Evolutionary conservation across 2,113 vertebrate species (phyloP).

Genomic region (Tympanuchus pallidicinctus): DNA sequence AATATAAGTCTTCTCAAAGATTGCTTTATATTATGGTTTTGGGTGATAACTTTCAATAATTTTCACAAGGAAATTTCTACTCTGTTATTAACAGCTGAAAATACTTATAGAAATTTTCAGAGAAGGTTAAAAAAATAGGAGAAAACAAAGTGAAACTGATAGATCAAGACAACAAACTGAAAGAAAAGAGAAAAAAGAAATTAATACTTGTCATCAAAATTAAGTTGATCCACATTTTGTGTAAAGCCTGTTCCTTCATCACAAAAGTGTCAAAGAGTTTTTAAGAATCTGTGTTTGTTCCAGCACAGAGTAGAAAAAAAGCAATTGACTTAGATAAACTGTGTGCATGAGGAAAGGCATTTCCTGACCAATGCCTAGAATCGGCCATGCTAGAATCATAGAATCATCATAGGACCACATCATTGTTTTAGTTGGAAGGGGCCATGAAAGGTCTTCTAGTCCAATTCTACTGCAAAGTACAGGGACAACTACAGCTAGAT

Average conservation of each 20-base stretch:
- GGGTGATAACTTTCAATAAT: background rate
- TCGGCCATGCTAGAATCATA: background rate
- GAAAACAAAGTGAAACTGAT: background rate
- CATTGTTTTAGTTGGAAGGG: background rate
- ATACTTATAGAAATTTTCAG: background rate
- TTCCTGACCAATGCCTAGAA: background rate
- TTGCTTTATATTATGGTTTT: background rate
- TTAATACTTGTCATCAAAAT: background rate
- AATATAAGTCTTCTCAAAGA: background rate
- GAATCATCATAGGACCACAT: background rate
- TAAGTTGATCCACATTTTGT: background rate
- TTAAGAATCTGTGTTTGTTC: background rate
- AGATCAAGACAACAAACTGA: background rate
- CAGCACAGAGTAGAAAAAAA: background rate
- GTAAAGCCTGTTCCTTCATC: background rate
- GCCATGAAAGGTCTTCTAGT: background rate
- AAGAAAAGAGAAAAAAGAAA: background rate
- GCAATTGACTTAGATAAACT: too few relatives aligned
- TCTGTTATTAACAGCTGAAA: background rate
- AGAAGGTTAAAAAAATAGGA: background rate
- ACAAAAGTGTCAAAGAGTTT: background rate
- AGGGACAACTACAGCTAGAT: background rate
- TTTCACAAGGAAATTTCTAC: background rate
- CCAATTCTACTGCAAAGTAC: background rate
- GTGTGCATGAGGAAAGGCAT: too few relatives aligned